Percentiles rank a stretch among this genome's conserved stretches.
phyloP scores from a whole-genome alignment of 2,888 invertebrate genomes.

The Diaphora mendica region DNA sequence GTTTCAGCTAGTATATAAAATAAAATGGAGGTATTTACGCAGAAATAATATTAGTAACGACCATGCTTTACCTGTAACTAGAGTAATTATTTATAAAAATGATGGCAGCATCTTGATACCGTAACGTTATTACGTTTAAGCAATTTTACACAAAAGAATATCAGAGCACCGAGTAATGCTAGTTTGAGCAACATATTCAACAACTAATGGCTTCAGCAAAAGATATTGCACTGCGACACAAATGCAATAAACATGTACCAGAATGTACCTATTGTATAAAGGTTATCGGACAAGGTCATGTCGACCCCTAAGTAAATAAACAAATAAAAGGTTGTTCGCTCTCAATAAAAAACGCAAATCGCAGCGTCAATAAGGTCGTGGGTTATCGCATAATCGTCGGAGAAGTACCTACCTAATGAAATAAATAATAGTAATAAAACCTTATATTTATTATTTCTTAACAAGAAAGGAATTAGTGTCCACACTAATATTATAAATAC shows the following conservation, averaged over 20 bases:
- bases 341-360: conserved; percentile 50
- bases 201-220: conserved; percentile 43
- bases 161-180: conserved; percentile 71
- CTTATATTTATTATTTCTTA: not conserved
- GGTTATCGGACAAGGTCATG: conserved; percentile 43
- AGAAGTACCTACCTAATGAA: conserved; percentile 17
- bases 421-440: not conserved
- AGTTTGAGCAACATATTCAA: conserved; percentile 76
- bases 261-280: conserved; percentile 27
- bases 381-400: conserved; percentile 24
- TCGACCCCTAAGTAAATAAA: conserved; percentile 50
- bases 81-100: conserved; percentile 45
- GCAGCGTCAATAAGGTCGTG: conserved; percentile 45
- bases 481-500: too few species aligned
- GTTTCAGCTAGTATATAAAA: too few species aligned
- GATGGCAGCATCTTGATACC: conserved; percentile 48
- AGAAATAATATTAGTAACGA: not conserved
- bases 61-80: conserved; percentile 1
- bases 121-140: conserved; percentile 48
- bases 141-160: conserved; percentile 76
- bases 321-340: conserved; percentile 56
- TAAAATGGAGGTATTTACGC: not conserved
- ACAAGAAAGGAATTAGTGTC: too few species aligned
- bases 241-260: conserved; percentile 28
- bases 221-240: conserved; percentile 56